Base-by-base conservation (phyloP, 30 jellyfish, hydroid and myxozoan genomes). In the Cassiopea xamachana region DNA sequence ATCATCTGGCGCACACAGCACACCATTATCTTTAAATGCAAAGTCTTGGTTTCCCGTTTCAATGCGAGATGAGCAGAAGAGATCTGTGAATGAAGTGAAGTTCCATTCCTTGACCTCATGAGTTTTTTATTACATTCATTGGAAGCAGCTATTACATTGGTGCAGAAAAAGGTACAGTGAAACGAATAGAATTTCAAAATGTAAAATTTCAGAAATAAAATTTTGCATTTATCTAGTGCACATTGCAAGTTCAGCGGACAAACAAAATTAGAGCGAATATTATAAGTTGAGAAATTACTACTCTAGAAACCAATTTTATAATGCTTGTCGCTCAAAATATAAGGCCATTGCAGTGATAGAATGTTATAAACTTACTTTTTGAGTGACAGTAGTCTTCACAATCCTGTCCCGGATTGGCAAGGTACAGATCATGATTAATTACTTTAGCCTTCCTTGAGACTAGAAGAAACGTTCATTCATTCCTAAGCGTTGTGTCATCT, bases 321-420 rank as follows among this genome's bases (percentile, higher is more conserved):
- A 27, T 27, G 39, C 39, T 27, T 27, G 39, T 27, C 39, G 39
- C 39, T 27, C 39, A 27, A 27, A 27, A 27, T 27, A 27, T 27
- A 27, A 27, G 7, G 64, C 12, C 12, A 10, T 3, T 55, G 7
- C 64, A 55, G 64, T 55, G 64, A 3, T 3, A 55, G 7, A 3
- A 3, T 55, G 64, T 6, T 3, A 55, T 10, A 3, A 55, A 68
- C 79, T 59, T 84, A 84, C 92, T 64, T 49, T 18, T 49, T 1
- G 49, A 16, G 7, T 58, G 75, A 69, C 92, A 84, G 49, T 47
- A 72, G 46, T 84, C 86, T 16, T 44, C 86, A 46, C 92, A 84
- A 13, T 84, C 86, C 55, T 84, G 92, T 71, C 92, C 92, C 3
- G 92, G 92, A 1, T 49, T 10, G 12, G 92, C 92, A 27, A 84